Conservation (phyloP, 2,797 vertebrate genomes). For the Eupleurogrammus muticus region DNA sequence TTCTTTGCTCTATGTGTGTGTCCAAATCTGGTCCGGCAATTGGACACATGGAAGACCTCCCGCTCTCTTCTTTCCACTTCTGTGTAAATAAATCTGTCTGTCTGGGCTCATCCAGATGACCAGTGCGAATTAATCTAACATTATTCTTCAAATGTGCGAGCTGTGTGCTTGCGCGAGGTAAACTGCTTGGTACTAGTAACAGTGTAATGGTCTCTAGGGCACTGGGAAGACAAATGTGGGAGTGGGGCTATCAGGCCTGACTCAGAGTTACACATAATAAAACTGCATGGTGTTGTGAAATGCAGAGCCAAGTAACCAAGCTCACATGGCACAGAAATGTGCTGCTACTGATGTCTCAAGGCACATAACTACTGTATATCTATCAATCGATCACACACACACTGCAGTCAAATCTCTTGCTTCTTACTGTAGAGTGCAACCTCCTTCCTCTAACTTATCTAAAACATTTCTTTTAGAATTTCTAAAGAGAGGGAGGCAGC, state of each 20-base stretch:
- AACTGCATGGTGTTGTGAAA: slow-evolving; percentile 46
- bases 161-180: slow-evolving; percentile 4
- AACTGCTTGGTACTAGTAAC: slow-evolving; percentile 7
- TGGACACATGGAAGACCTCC: slow-evolving; percentile 30
- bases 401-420: background rate
- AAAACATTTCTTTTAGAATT: slow-evolving; percentile 19
- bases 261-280: slow-evolving; percentile 50
- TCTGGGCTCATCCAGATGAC: slow-evolving; percentile 27
- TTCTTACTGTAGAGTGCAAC: slow-evolving; percentile 20
- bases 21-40: slow-evolving; percentile 15
- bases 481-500: slow-evolving; percentile 14
- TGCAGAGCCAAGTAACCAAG: slow-evolving; percentile 23
- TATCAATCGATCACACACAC: slow-evolving; percentile 19
- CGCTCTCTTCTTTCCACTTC: slow-evolving; percentile 6
- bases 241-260: slow-evolving; percentile 39
- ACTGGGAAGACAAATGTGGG: slow-evolving; percentile 33
- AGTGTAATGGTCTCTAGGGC: slow-evolving; percentile 10
- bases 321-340: slow-evolving; percentile 21
- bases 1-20: slow-evolving; percentile 41
- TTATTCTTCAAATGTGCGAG: slow-evolving; percentile 19
- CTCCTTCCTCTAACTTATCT: background rate
- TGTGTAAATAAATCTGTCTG: slow-evolving; percentile 38
- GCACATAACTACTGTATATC: background rate
- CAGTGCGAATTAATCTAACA: slow-evolving; percentile 12
- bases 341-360: slow-evolving; percentile 2